Conservation (phyloP, 2,888 invertebrate genomes). For the Agriopis leucophaearia region DNA sequence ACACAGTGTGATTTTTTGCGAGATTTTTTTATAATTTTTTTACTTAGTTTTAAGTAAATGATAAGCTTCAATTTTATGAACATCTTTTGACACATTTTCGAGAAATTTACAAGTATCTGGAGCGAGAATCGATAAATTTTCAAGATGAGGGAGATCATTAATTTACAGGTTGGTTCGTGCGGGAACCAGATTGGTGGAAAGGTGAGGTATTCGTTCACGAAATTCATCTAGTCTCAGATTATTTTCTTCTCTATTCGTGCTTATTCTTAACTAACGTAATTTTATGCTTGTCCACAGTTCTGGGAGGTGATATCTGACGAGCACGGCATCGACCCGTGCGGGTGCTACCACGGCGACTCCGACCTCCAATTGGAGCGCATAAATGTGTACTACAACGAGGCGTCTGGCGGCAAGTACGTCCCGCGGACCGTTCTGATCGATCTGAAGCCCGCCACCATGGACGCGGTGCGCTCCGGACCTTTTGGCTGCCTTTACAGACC, state of each 20-base stretch:
- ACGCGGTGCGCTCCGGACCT: slow-evolving; percentile 94
- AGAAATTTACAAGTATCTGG: slow-evolving; percentile 73
- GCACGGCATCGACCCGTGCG: slow-evolving; percentile 91
- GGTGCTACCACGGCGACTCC: slow-evolving; percentile 89
- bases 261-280: not conserved
- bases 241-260: not conserved
- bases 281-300: slow-evolving; percentile 78
- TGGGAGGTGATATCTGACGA: slow-evolving; percentile 93
- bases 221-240: no score
- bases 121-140: slow-evolving; percentile 60
- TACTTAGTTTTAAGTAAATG: slow-evolving; percentile 80
- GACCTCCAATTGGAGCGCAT: slow-evolving; percentile 91
- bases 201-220: slow-evolving; percentile 74
- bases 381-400: slow-evolving; percentile 92
- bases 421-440: slow-evolving; percentile 78
- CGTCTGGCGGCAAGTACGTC: slow-evolving; percentile 82
- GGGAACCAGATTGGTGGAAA: slow-evolving; percentile 85
- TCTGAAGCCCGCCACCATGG: slow-evolving; percentile 88
- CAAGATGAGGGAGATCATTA: slow-evolving; percentile 93
- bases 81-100: slow-evolving; percentile 60
- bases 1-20: slow-evolving; percentile 66
- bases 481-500: slow-evolving; percentile 95
- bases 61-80: slow-evolving; percentile 71
- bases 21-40: slow-evolving; percentile 64
- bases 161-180: slow-evolving; percentile 92